A percentile compares a stretch with the other conserved stretches of the same genome.
phyloP scores from a whole-genome alignment of 2,888 invertebrate genomes.

The Noctua comes region DNA sequence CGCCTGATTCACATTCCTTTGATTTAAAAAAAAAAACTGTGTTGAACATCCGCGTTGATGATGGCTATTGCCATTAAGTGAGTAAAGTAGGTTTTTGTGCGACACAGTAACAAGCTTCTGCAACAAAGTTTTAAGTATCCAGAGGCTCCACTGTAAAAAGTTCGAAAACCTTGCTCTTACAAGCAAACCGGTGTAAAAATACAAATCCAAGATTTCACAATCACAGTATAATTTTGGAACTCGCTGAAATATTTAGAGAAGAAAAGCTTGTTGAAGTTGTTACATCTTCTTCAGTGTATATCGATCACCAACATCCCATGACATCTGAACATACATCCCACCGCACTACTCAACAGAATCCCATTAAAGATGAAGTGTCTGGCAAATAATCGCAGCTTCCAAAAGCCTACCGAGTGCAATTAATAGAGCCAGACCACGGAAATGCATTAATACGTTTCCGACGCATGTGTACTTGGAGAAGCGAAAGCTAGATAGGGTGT shows the following conservation, averaged over 20 bases:
- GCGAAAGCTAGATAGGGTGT: constrained; percentile 18
- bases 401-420: constrained; percentile 53
- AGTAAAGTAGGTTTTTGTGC: not conserved
- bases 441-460: constrained; percentile 63
- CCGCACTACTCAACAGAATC: constrained; percentile 31
- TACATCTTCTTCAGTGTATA: not conserved
- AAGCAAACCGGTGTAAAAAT: not conserved
- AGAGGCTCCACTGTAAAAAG: not conserved
- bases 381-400: constrained; percentile 57
- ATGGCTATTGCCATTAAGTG: no score
- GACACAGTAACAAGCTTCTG: not conserved
- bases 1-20: not conserved
- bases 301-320: constrained; percentile 22
- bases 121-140: not conserved
- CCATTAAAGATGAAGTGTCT: constrained; percentile 53
- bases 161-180: not conserved
- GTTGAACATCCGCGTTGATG: no score
- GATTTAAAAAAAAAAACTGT: not conserved
- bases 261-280: no score
- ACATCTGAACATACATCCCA: constrained; percentile 39
- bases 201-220: not conserved
- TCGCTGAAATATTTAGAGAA: no score
- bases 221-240: not conserved
- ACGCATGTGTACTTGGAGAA: constrained; percentile 26
- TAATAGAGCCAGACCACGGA: constrained; percentile 57